phyloP scores from a whole-genome alignment of 2,888 invertebrate genomes.

The Drosophila peninsularis region DNA sequence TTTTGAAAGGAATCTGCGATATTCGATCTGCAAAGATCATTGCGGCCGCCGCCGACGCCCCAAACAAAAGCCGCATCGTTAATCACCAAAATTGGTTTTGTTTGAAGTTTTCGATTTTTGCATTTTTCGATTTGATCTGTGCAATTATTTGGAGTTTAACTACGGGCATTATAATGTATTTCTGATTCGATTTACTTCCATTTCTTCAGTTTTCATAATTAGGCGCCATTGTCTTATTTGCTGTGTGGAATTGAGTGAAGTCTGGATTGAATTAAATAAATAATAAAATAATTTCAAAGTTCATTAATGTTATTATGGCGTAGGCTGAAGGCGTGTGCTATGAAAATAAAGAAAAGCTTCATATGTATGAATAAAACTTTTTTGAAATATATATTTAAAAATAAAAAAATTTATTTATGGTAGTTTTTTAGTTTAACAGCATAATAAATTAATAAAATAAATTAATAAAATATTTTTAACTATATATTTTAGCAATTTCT shows the following conservation, averaged over 20 bases:
- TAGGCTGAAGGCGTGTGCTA: no score
- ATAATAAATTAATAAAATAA: no score
- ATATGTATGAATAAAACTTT: no score
- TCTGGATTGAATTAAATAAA: not conserved
- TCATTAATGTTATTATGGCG: not conserved
- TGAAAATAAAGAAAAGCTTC: no score
- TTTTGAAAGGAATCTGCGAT: constrained; percentile 60
- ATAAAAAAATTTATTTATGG: no score
- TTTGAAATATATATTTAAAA: no score
- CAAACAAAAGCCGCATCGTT: constrained; percentile 54
- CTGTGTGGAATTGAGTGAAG: no score
- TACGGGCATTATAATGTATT: constrained; percentile 43
- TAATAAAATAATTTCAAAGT: not conserved
- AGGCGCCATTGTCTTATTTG: constrained; percentile 29
- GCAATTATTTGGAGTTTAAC: constrained; percentile 58
- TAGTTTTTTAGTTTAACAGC: no score
- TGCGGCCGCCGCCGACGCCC: not conserved
- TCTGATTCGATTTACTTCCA: constrained; percentile 43
- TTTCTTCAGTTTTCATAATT: constrained; percentile 50
- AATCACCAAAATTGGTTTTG: constrained; percentile 36
- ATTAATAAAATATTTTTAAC: no score
- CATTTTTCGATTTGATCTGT: constrained; percentile 38
- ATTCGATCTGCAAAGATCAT: constrained; percentile 5
- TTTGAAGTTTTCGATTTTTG: constrained; percentile 21
- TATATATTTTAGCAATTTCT: no score